phyloP scores from a whole-genome alignment of 2,888 invertebrate genomes.

The Pristionchus mayeri region DNA sequence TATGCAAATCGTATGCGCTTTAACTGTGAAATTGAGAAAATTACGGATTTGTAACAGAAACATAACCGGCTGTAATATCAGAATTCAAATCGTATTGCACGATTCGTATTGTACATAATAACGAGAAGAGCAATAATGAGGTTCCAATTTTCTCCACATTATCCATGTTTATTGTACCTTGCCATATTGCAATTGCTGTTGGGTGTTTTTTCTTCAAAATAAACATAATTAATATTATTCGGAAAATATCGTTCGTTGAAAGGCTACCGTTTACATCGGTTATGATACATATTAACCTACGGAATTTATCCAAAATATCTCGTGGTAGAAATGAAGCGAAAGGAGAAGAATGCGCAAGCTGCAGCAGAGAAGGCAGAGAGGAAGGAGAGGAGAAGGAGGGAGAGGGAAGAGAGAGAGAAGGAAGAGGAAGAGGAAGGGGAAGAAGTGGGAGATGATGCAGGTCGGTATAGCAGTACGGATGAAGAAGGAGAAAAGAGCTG shows the following conservation, averaged over 20 bases:
- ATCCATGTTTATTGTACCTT: no score
- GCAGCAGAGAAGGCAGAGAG: slow-evolving; percentile 11
- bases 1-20: neutral
- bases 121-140: no score
- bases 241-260: no score
- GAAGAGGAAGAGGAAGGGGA: slow-evolving; percentile 44
- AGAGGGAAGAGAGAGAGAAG: neutral
- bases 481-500: no score
- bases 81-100: no score
- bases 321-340: slow-evolving; percentile 9
- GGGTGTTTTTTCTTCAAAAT: no score
- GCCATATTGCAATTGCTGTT: neutral
- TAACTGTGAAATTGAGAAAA: neutral
- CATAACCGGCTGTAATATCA: no score
- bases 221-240: no score
- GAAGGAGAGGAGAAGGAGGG: slow-evolving; percentile 12
- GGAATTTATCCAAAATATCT: no score
- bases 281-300: neutral
- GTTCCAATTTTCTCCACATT: neutral
- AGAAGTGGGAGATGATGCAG: slow-evolving; percentile 8
- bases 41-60: no score
- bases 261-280: neutral
- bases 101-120: no score
- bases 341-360: slow-evolving; percentile 16
- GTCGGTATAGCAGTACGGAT: no score